These are phyloP conservation scores for Cetoscarus ocellatus DNA, from an alignment of 2,797 vertebrate genomes.

Conservation along the genomic window DNA sequence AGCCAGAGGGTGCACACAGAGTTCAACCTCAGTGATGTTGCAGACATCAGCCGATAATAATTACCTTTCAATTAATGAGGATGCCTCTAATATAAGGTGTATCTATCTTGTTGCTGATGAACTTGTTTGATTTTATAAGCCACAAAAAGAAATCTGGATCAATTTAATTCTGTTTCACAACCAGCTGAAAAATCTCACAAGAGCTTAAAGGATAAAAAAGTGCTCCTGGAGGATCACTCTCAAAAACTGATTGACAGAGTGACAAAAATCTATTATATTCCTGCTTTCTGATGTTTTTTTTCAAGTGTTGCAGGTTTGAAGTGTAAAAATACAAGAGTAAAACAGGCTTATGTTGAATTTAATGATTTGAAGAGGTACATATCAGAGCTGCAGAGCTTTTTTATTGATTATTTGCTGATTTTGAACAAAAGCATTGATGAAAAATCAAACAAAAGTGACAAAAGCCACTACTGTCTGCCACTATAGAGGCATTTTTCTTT, in stretches of 20 bases:
- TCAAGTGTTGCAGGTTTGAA: neutral
- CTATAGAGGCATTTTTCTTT: neutral
- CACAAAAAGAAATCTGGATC: too few species aligned
- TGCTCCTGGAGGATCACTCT: neutral
- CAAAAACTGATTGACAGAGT: neutral
- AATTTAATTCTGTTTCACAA: too few species aligned
- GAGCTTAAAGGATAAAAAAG: neutral
- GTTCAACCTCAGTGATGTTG: too few species aligned
- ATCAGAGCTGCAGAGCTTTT: neutral
- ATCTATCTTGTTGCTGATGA: too few species aligned
- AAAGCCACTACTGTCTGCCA: neutral
- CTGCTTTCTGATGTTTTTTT: neutral
- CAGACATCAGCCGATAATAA: too few species aligned
- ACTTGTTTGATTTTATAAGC: too few species aligned
- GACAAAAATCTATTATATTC: neutral
- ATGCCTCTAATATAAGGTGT: too few species aligned
- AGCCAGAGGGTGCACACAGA: too few species aligned
- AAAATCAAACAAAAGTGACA: neutral
- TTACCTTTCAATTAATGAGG: too few species aligned
- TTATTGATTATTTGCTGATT: neutral
- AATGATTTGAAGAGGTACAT: neutral
- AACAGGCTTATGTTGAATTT: neutral
- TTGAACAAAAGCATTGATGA: too few species aligned
- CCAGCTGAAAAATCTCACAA: conserved; percentile 3
- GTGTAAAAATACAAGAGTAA: neutral